Evolutionary conservation across 2,113 vertebrate genomes (phyloP), one percentile per base, ranked within the genome.

Genomic region (Regulus satrapa): DNA sequence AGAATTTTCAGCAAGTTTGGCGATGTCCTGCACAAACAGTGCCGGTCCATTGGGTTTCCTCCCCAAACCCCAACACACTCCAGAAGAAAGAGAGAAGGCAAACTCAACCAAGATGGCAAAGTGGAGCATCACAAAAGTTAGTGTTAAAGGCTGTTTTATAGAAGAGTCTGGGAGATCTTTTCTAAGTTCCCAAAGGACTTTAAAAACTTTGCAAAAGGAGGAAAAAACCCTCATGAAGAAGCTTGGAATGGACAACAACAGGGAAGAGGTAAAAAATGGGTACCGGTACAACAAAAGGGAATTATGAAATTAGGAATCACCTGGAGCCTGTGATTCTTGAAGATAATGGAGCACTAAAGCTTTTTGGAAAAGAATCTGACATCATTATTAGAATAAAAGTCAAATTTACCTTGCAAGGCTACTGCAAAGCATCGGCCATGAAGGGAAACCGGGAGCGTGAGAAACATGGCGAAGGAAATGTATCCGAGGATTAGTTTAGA

Each of bases 361-460:
- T 16, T 74, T 46, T 56, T 52, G 58, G 41, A 43, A 86, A 66
- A 75, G 4, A 52, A 56, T 36, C 17, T 55, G 40, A 36, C 15
- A 12, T 59, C 17, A 13, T 19, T 6, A 2, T 48, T 12, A 14
- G 55, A 52, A 36, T 10, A 26, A 26, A 62, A 69, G 17, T 24
- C 15, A 41, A 28, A 61, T 72, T 58, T 46, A 49, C 14, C 74
- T 58, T 17, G 6, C 18, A 15, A 71, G 59, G 41, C 52, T 62
- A 29, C 18, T 17, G 46, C 41, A 49, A 40, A 54, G 5, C 0
- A 0, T 4, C 59, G 49, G 14, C 31, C 31, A 3, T 1, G 28
- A 34, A 59, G 54, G 28, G 43, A 21, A 81, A 58, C 8, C 23
- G 31, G 14, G 23, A 83, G 40, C 13, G 14, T 2, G n/a, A 3